phyloP scores from a whole-genome alignment of 2,888 invertebrate species.

The Biston stratarius region DNA sequence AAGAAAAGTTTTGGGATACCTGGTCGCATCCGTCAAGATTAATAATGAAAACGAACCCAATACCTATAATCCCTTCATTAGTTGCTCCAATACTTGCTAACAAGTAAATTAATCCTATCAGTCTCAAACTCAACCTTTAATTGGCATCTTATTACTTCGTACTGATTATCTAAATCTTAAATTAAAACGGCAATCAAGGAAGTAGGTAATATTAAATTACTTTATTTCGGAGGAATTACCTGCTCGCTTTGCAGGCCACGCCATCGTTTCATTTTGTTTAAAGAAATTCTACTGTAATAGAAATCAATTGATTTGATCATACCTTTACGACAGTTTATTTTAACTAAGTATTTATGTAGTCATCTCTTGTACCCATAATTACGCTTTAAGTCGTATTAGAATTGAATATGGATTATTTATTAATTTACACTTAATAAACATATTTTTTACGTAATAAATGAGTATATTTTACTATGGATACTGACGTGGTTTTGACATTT shows the following conservation, averaged over 20 bases:
- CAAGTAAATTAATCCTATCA: slow-evolving; percentile 53
- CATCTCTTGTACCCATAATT: too few relatives aligned
- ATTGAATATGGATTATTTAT: too few relatives aligned
- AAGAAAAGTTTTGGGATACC: slow-evolving; percentile 18
- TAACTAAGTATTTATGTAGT: too few relatives aligned
- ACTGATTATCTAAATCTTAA: slow-evolving; percentile 27
- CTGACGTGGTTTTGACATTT: too few relatives aligned
- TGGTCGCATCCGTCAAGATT: slow-evolving; percentile 21
- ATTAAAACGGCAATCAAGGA: slow-evolving; percentile 14
- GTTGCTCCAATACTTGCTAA: slow-evolving; percentile 32
- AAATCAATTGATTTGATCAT: neutral
- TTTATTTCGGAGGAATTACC: slow-evolving; percentile 18
- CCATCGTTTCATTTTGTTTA: neutral
- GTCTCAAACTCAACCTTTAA: slow-evolving; percentile 47
- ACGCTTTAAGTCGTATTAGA: too few relatives aligned
- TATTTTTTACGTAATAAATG: too few relatives aligned
- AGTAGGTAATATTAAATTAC: slow-evolving; percentile 12
- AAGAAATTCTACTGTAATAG: neutral
- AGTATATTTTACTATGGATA: too few relatives aligned
- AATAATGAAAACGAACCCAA: slow-evolving; percentile 22
- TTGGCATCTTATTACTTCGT: slow-evolving; percentile 55
- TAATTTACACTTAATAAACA: too few relatives aligned
- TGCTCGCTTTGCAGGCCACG: neutral
- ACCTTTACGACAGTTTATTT: too few relatives aligned
- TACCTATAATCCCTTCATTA: slow-evolving; percentile 35